Base-by-base conservation (phyloP, 2,113 vertebrate species). In the Paracanthobrama guichenoti region DNA sequence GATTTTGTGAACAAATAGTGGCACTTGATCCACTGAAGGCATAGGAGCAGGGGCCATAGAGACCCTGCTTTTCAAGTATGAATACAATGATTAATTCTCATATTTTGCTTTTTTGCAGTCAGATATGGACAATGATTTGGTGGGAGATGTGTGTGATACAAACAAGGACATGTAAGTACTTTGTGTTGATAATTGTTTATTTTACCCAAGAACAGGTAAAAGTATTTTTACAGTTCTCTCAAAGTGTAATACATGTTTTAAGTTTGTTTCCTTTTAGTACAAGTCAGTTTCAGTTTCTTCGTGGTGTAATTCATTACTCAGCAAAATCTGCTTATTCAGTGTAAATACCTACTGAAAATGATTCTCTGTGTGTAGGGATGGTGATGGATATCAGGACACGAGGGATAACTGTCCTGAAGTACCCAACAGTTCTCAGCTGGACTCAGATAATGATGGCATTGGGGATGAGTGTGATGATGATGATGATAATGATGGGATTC, bases 91-190 rank as follows among this genome's bases (percentile, higher is more conserved):
- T 22, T 42, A 0, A 42, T 42, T n/a, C 11, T 11, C 20, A n/a
- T 42, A 69, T 84, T 35, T 31, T 72, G 9, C 10, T 53, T 42
- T 28, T 93, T 92, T 90, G 26, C 91, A 97, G 96, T 96, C 95
- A 0, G 96, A 97, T 76, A 82, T 94, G 62, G 96, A 97, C 87
- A 96, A 96, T 50, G 96, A 97, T 86, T 90, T 97, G 80, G 93
- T 97, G 86, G 96, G 96, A 85, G 96, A 97, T 90, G 95, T 95
- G 83, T 97, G 96, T 6, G 96, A 97, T 81, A 97, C 96, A 73
- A 96, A 97, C 90, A 94, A 96, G 89, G 96, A 97, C 92, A 96
- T 93, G 96, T 97, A 94, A 74, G 89, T 88, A 53, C 8, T 2
- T n/a, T 75, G 39, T 62, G 13, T 50, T 48, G 64, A 35, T 26